These are phyloP conservation scores for Lapara coniferarum DNA, from an alignment of 2,888 invertebrate species.

Conservation along the genomic window DNA sequence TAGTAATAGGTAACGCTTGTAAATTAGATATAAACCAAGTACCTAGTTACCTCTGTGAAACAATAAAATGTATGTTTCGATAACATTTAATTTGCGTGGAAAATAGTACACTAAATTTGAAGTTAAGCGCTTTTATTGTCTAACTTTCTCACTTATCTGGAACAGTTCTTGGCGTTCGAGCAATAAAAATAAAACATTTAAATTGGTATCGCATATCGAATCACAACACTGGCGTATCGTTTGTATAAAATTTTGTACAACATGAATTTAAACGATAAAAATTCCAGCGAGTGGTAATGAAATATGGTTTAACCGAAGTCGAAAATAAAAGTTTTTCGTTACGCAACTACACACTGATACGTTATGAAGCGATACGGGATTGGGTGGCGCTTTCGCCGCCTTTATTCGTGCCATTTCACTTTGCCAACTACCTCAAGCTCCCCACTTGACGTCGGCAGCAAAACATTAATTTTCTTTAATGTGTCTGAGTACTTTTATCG, in stretches of 20 bases:
- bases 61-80: conserved; percentile 5
- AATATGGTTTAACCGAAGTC: conserved; percentile 63
- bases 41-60: background rate
- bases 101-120: conserved; percentile 36
- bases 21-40: background rate
- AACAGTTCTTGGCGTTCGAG: conserved; percentile 42
- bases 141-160: conserved; percentile 45
- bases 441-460: conserved; percentile 78
- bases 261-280: conserved; percentile 45
- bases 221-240: conserved; percentile 38
- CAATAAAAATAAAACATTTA: conserved; percentile 53
- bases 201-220: conserved; percentile 47
- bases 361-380: conserved; percentile 71
- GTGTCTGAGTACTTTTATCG: conserved; percentile 81
- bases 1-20: background rate
- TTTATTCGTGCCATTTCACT: conserved; percentile 79
- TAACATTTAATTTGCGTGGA: conserved; percentile 23
- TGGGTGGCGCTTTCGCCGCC: conserved; percentile 63
- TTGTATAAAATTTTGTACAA: conserved; percentile 48
- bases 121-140: conserved; percentile 44
- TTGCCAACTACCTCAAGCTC: conserved; percentile 76
- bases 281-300: conserved; percentile 51
- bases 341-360: conserved; percentile 55
- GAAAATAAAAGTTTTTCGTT: conserved; percentile 59
- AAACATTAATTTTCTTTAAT: conserved; percentile 84